Evolutionary conservation across 2,888 invertebrate species (phyloP).

Genomic region (Dyspetes luteomarginatus): DNA sequence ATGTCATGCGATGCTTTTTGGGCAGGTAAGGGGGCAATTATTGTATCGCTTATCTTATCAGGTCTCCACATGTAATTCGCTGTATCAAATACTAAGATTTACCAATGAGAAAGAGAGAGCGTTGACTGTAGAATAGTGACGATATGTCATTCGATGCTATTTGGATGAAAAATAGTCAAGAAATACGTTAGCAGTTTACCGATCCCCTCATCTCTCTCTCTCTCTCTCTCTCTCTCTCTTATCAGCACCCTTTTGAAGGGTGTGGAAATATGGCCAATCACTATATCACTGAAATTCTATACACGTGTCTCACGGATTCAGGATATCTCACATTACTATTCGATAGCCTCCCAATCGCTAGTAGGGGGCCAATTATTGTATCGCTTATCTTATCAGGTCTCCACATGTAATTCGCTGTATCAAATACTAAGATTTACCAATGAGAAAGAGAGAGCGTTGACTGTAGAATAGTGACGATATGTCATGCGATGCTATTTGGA

Average conservation of each 20-base stretch:
- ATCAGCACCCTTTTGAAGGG: no score
- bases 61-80: slow-evolving; percentile 11
- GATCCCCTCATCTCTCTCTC: no score
- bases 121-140: slow-evolving; percentile 17
- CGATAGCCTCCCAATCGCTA: slow-evolving; percentile 13
- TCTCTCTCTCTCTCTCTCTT: no score
- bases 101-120: slow-evolving; percentile 28
- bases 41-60: slow-evolving; percentile 37
- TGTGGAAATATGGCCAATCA: slow-evolving; percentile 8
- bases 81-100: slow-evolving; percentile 35
- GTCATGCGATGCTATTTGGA: no score
- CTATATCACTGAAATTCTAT: background rate
- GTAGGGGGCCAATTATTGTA: slow-evolving; percentile 55
- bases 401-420: slow-evolving; percentile 24
- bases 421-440: slow-evolving; percentile 27
- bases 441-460: slow-evolving; percentile 31
- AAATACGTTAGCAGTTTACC: no score
- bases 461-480: slow-evolving; percentile 30
- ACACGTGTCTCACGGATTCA: background rate
- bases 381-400: slow-evolving; percentile 18
- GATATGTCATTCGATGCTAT: no score
- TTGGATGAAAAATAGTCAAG: no score
- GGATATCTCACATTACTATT: slow-evolving; percentile 2
- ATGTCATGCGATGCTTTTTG: no score
- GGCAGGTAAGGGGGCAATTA: slow-evolving; percentile 48